A percentile compares a stretch with the other conserved stretches of the same genome.
Evolutionary conservation across 2,797 vertebrate species (phyloP).

Genomic region (Hydrophis major): DNA sequence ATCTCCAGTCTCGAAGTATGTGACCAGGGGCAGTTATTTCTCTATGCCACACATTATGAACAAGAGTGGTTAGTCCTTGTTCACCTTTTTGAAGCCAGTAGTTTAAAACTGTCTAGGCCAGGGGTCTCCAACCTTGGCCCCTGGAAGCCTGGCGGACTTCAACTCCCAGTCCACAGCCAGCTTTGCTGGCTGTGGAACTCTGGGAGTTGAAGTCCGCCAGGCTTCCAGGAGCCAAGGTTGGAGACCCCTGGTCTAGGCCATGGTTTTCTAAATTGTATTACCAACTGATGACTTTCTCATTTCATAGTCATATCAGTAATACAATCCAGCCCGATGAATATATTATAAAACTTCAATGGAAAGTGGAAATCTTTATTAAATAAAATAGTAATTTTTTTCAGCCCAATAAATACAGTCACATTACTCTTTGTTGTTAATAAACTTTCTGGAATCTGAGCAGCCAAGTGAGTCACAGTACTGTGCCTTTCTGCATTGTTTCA

Average conservation of each 20-base stretch:
- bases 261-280: background rate
- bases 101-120: background rate
- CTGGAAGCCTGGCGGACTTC: too few species aligned
- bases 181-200: too few species aligned
- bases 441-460: conserved; percentile 54
- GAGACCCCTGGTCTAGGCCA: background rate
- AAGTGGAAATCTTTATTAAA: conserved; percentile 55
- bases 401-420: conserved; percentile 45
- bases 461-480: conserved; percentile 49
- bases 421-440: conserved; percentile 43
- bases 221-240: too few species aligned
- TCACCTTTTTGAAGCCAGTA: conserved; percentile 20
- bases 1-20: background rate
- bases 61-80: background rate
- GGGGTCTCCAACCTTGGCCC: too few species aligned
- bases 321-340: conserved; percentile 27
- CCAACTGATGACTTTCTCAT: background rate
- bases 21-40: rapidly evolving
- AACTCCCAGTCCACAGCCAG: too few species aligned
- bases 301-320: background rate
- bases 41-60: rapidly evolving
- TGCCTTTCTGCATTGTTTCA: conserved; percentile 15
- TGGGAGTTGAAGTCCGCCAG: too few species aligned
- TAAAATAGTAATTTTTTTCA: conserved; percentile 42
- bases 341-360: conserved; percentile 4